phyloP scores from a whole-genome alignment of 2,797 vertebrate genomes.

The Argya squamiceps region DNA sequence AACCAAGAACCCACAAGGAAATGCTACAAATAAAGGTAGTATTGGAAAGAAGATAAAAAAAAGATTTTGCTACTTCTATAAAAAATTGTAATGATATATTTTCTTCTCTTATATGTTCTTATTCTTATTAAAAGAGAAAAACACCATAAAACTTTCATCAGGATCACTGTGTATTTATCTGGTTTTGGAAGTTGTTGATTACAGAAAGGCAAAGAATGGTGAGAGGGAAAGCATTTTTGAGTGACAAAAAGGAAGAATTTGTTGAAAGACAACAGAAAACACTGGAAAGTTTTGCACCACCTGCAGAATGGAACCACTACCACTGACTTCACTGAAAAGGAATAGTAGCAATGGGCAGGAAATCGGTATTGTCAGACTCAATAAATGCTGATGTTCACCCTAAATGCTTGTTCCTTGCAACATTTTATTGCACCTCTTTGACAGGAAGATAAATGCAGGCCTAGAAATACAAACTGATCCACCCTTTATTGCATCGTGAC shows the following conservation, averaged over 20 bases:
- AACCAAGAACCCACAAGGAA: rapidly evolving
- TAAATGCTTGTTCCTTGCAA: background rate
- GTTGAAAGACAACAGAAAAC: background rate
- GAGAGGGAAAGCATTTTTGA: background rate
- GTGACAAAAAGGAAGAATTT: rapidly evolving
- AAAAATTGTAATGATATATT: background rate
- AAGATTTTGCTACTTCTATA: rapidly evolving
- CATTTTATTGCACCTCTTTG: background rate
- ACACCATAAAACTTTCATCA: background rate
- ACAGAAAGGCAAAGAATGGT: background rate
- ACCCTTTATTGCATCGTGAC: background rate
- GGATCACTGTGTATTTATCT: background rate
- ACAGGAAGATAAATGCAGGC: background rate
- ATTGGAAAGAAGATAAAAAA: background rate
- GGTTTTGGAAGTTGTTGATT: background rate
- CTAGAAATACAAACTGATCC: background rate
- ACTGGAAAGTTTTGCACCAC: background rate
- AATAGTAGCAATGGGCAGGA: background rate
- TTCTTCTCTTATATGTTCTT: background rate
- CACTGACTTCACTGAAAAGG: background rate
- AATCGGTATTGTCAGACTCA: background rate
- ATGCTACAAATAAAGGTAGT: background rate
- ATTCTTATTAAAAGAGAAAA: background rate
- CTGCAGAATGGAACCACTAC: background rate
- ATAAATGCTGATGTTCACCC: background rate